Evolutionary conservation across 2,888 invertebrate species (phyloP).

Genomic region (Eupithecia subumbrata): DNA sequence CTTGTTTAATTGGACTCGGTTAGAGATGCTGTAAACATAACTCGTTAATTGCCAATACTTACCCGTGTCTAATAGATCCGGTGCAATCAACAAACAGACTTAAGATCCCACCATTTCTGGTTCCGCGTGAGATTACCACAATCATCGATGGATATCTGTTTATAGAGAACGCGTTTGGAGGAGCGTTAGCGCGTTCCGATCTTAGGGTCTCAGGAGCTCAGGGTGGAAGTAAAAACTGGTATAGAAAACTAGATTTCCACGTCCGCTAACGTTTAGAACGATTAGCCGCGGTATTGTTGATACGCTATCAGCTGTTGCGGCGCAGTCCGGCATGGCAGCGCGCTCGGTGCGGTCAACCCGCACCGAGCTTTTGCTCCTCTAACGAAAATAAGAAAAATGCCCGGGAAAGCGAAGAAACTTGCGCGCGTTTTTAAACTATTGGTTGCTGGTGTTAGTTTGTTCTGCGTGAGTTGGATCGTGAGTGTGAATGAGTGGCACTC

Average conservation of each 20-base stretch:
- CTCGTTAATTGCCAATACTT: slow-evolving; percentile 55
- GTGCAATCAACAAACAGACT: slow-evolving; percentile 65
- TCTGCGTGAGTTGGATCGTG: slow-evolving; percentile 77
- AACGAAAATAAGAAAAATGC: slow-evolving; percentile 51
- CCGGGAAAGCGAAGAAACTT: slow-evolving; percentile 64
- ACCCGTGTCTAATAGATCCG: slow-evolving; percentile 67
- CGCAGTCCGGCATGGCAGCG: slow-evolving; percentile 80
- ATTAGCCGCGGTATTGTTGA: slow-evolving; percentile 80
- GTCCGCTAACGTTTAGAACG: slow-evolving; percentile 70
- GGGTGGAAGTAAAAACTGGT: slow-evolving; percentile 65
- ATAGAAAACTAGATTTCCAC: slow-evolving; percentile 79
- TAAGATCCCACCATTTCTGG: slow-evolving; percentile 61
- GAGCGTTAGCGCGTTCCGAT: slow-evolving; percentile 55
- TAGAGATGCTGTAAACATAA: slow-evolving; percentile 35
- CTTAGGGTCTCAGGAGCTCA: slow-evolving; percentile 54
- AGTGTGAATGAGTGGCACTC: slow-evolving; percentile 74
- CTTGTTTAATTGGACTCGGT: not conserved
- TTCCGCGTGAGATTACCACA: slow-evolving; percentile 70
- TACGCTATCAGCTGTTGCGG: slow-evolving; percentile 80
- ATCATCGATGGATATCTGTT: slow-evolving; percentile 58
- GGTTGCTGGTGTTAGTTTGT: slow-evolving; percentile 71
- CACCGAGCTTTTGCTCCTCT: slow-evolving; percentile 39
- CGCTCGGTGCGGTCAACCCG: slow-evolving; percentile 73
- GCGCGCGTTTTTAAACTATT: slow-evolving; percentile 70
- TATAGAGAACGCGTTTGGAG: slow-evolving; percentile 64